Evolutionary conservation across 2,888 invertebrate species (phyloP).

Genomic region (Thysanoteuthis rhombus): DNA sequence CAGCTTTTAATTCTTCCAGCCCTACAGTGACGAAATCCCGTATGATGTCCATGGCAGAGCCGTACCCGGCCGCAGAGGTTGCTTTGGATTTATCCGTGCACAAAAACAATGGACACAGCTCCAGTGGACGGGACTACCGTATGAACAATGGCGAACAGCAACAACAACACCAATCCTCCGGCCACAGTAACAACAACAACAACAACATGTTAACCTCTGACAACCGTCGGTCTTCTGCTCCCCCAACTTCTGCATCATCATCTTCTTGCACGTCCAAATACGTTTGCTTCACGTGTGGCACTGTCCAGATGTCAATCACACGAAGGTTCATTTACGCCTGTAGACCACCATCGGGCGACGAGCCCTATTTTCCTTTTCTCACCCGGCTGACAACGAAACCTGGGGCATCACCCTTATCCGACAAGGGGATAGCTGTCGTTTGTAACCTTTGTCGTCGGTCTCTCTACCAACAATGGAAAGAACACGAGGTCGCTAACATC

Average conservation of each 20-base stretch:
- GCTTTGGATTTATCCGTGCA: conserved; percentile 27
- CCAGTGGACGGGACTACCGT: conserved; percentile 28
- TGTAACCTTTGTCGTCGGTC: conserved; percentile 88
- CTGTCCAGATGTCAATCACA: conserved; percentile 82
- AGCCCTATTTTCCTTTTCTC: conserved; percentile 91
- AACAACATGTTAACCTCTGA: background rate
- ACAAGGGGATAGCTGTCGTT: conserved; percentile 88
- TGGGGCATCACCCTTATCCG: conserved; percentile 88
- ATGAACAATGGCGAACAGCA: background rate
- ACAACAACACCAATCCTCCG: background rate
- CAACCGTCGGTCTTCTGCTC: background rate
- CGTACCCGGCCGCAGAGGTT: background rate
- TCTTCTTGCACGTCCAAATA: conserved; percentile 71
- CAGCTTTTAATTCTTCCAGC: conserved; percentile 27
- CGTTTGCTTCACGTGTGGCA: conserved; percentile 89
- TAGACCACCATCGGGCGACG: conserved; percentile 75
- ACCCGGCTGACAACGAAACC: conserved; percentile 81
- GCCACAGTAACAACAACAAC: background rate
- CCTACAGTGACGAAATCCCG: conserved; percentile 15
- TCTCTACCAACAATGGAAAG: conserved; percentile 87
- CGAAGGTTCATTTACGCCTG: conserved; percentile 83
- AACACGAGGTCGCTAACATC: conserved; percentile 72
- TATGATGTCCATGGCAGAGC: background rate
- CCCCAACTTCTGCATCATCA: conserved; percentile 1
- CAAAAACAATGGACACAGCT: conserved; percentile 29